Conservation (phyloP, 1,140 invertebrate genomes). For the Rhizoglyphus robini region DNA sequence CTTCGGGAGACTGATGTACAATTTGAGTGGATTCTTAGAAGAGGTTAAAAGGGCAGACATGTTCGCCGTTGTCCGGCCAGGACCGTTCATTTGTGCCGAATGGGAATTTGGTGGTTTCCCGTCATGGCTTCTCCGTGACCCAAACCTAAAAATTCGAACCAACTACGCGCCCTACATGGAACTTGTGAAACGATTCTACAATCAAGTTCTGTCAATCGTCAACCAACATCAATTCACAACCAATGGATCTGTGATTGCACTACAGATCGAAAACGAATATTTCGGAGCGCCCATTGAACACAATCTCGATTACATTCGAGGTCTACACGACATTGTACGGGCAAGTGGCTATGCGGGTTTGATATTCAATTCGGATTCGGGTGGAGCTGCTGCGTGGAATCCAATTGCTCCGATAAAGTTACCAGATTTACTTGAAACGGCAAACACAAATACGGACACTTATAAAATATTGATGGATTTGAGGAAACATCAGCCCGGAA, state of each 20-base stretch:
- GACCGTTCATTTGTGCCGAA: slow-evolving; percentile 42
- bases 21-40: slow-evolving; percentile 35
- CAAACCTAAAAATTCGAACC: neutral
- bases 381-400: neutral
- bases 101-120: slow-evolving; percentile 37
- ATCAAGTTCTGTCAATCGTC: slow-evolving; percentile 4
- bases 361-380: neutral
- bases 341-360: neutral
- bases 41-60: slow-evolving; percentile 35
- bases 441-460: slow-evolving; percentile 1
- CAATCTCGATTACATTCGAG: neutral
- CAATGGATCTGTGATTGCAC: slow-evolving; percentile 34
- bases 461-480: neutral
- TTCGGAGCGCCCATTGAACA: neutral
- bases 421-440: slow-evolving; percentile 10
- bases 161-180: neutral
- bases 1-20: slow-evolving; percentile 16
- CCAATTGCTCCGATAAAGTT: no score
- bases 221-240: neutral
- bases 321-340: neutral
- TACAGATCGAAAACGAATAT: slow-evolving; percentile 31
- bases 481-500: slow-evolving; percentile 22
- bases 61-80: slow-evolving; percentile 36
- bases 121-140: neutral
- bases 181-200: neutral